Conservation (phyloP, 2,113 vertebrate species). For the Carollia perspicillata region DNA sequence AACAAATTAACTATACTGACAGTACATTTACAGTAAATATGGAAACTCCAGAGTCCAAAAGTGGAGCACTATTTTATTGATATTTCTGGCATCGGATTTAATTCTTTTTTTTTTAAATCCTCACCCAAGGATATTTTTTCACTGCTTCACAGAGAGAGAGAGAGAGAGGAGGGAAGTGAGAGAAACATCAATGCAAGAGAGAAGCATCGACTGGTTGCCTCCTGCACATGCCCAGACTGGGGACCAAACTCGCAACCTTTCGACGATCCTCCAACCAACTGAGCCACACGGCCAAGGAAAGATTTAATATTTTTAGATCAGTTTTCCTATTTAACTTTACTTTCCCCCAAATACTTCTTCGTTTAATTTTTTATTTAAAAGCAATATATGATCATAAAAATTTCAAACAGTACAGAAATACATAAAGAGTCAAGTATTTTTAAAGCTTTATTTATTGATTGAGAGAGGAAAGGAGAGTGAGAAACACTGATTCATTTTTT, state of each 20-base stretch:
- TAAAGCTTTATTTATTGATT: too few relatives aligned
- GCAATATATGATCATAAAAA: background rate
- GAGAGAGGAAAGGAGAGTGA: too few relatives aligned
- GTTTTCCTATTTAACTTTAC: background rate
- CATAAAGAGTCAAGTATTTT: background rate
- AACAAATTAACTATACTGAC: background rate
- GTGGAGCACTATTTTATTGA: background rate
- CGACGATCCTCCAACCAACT: too few relatives aligned
- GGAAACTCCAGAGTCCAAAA: conserved; percentile 14
- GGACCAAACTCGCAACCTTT: too few relatives aligned
- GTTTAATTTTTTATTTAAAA: conserved; percentile 40
- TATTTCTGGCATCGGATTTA: conserved; percentile 5
- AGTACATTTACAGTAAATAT: background rate
- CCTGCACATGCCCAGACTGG: too few relatives aligned
- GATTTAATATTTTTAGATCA: conserved; percentile 31
- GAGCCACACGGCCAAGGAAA: too few relatives aligned
- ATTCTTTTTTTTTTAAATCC: background rate
- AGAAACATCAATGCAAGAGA: too few relatives aligned
- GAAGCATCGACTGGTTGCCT: too few relatives aligned
- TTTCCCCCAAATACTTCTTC: background rate
- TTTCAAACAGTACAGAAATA: conserved; percentile 10
- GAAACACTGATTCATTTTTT: too few relatives aligned
- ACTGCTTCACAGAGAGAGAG: too few relatives aligned
- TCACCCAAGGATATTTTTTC: too few relatives aligned
- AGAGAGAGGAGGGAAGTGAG: too few relatives aligned